A percentile compares a stretch with the other conserved stretches of the same genome.
phyloP scores from a whole-genome alignment of 2,113 vertebrate genomes.

The Papio anubis region DNA sequence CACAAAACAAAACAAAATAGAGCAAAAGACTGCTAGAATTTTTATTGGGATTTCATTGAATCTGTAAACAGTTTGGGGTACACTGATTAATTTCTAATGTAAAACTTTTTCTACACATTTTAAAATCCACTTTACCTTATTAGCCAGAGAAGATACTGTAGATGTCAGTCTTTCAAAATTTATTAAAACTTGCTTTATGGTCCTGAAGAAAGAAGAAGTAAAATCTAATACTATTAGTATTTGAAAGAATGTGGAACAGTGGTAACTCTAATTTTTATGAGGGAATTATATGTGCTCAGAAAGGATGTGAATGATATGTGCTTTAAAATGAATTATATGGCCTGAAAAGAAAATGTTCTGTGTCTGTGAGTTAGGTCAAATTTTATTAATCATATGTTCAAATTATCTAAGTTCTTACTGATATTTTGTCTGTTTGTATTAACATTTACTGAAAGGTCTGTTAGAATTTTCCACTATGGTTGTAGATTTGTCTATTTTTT shows the following conservation, averaged over 20 bases:
- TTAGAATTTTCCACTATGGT: slow-evolving; percentile 2
- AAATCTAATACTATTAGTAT: no score
- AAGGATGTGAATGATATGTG: background rate
- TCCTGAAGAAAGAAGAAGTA: background rate
- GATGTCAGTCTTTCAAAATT: background rate
- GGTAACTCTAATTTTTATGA: background rate
- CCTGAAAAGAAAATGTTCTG: background rate
- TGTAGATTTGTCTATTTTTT: background rate
- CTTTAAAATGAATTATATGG: background rate
- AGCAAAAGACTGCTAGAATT: background rate
- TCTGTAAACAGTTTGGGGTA: background rate
- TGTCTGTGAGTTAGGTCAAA: background rate
- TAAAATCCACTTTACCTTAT: background rate
- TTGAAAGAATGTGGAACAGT: background rate
- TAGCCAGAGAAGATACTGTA: background rate
- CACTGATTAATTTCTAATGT: background rate
- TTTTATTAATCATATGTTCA: background rate
- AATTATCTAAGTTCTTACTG: background rate
- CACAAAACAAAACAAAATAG: background rate
- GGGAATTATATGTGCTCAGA: background rate
- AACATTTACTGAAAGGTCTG: background rate
- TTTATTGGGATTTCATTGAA: background rate
- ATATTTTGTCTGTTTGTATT: background rate
- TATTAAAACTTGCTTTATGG: slow-evolving; percentile 19
- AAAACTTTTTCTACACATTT: background rate